These are phyloP conservation scores for Hemiscyllium ocellatum DNA, from an alignment of 2,113 vertebrate species.

Conservation along the genomic window DNA sequence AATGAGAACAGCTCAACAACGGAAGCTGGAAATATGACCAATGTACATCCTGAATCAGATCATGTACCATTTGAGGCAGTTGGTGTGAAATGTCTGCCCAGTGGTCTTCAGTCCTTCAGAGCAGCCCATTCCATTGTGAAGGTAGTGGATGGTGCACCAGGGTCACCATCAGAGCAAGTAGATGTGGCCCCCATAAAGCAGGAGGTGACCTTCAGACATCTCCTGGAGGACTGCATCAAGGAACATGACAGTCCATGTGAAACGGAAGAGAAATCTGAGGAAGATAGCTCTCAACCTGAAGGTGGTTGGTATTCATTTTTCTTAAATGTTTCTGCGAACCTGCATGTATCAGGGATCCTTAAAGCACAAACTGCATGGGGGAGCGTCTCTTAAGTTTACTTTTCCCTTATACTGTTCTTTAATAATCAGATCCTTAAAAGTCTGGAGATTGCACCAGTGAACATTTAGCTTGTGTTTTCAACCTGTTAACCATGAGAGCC, in stretches of 20 bases:
- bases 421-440: background rate
- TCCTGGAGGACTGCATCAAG: background rate
- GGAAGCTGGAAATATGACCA: background rate
- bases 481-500: background rate
- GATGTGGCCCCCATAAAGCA: background rate
- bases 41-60: background rate
- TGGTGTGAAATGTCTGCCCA: background rate
- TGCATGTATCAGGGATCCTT: background rate
- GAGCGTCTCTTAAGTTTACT: background rate
- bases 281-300: conserved; percentile 22
- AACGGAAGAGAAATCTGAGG: conserved; percentile 29
- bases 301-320: background rate
- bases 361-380: background rate
- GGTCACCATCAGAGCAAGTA: background rate
- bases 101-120: background rate
- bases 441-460: background rate
- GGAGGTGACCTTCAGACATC: conserved; percentile 2
- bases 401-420: background rate
- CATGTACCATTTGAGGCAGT: background rate
- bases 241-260: background rate
- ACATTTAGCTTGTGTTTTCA: background rate
- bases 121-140: too few species aligned
- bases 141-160: background rate
- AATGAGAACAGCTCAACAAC: background rate
- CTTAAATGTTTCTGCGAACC: background rate